Evolutionary conservation across 2,888 invertebrate genomes (phyloP).

Genomic region (Scrobipalpa atriplicella): DNA sequence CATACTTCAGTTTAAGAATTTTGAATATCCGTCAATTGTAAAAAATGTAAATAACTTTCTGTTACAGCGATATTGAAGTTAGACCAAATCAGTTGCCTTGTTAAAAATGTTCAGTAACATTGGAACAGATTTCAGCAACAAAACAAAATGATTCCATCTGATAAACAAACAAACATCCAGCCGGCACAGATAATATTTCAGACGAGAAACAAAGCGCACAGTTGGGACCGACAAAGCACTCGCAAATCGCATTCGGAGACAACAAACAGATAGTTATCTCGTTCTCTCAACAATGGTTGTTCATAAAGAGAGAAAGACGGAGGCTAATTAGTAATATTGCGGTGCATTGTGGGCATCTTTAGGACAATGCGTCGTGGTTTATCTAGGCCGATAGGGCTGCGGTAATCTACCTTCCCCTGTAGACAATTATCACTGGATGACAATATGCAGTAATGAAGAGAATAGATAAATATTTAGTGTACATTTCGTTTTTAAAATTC

Average conservation of each 20-base stretch:
- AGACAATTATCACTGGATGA: conserved; percentile 78
- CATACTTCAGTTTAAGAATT: too few relatives aligned
- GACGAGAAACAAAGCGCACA: conserved; percentile 74
- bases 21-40: too few relatives aligned
- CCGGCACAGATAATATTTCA: conserved; percentile 64
- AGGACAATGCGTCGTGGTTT: conserved; percentile 79
- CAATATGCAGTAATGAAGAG: conserved; percentile 42
- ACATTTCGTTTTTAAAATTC: conserved; percentile 8
- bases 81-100: too few relatives aligned
- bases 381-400: conserved; percentile 78
- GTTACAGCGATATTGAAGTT: too few relatives aligned
- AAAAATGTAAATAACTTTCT: too few relatives aligned
- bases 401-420: conserved; percentile 46
- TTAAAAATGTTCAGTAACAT: too few relatives aligned
- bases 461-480: background rate
- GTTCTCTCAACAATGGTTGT: conserved; percentile 80
- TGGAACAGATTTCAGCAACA: background rate
- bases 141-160: conserved; percentile 50
- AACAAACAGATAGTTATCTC: conserved; percentile 79
- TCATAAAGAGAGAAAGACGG: conserved; percentile 65
- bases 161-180: conserved; percentile 50
- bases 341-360: conserved; percentile 77
- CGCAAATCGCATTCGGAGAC: conserved; percentile 81
- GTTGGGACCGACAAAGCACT: conserved; percentile 77
- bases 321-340: conserved; percentile 82